Percentiles rank a stretch among this genome's conserved stretches.
Evolutionary conservation across 2,797 vertebrate species (phyloP).

Genomic region (Xiphorhynchus erythropygius): DNA sequence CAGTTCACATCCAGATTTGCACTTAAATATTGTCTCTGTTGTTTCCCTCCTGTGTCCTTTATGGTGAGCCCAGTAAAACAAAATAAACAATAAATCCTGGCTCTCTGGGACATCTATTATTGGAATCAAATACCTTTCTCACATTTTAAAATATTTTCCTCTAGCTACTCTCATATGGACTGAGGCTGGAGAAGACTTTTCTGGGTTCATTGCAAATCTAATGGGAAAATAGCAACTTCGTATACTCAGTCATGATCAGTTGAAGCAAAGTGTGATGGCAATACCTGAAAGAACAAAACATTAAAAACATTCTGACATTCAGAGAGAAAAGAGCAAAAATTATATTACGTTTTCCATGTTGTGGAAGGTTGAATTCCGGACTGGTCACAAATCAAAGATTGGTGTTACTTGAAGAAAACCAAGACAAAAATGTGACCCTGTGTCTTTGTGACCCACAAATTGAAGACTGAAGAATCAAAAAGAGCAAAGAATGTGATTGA

Average conservation of each 20-base stretch:
- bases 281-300: background rate
- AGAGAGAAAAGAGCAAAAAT: background rate
- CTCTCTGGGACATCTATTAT: background rate
- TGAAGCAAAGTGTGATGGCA: background rate
- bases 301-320: background rate
- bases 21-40: background rate
- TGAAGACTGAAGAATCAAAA: background rate
- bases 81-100: background rate
- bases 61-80: background rate
- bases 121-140: background rate
- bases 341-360: background rate
- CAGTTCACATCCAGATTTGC: background rate
- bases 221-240: background rate
- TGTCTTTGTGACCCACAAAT: background rate
- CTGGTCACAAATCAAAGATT: background rate
- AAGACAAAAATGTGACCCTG: rapidly evolving
- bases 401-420: background rate
- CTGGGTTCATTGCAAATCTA: background rate
- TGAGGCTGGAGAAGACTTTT: background rate
- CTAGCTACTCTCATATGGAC: background rate
- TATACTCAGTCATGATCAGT: background rate
- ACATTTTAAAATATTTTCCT: background rate
- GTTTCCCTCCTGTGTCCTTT: background rate
- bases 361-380: background rate
- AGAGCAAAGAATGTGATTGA: background rate